Evolutionary conservation across 1,140 invertebrate genomes (phyloP).

Genomic region (Drosophila sucinea): DNA sequence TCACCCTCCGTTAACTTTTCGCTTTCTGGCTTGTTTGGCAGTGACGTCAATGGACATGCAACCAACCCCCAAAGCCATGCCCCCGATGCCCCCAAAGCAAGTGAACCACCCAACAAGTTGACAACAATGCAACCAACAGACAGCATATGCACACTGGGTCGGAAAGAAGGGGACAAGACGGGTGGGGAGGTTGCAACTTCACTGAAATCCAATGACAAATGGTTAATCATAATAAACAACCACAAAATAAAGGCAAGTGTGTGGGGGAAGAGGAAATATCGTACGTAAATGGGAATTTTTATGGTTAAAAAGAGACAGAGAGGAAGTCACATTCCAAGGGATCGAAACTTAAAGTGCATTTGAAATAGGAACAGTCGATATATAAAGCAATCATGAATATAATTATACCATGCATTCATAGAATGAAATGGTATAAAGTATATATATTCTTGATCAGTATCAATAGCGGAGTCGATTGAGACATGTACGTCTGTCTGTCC

Average conservation of each 20-base stretch:
- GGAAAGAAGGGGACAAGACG: neutral
- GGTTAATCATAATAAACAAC: conserved; percentile 49
- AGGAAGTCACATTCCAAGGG: too few relatives aligned
- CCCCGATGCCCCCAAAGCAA: neutral
- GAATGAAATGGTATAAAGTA: too few relatives aligned
- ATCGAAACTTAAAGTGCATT: too few relatives aligned
- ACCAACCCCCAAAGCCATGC: neutral
- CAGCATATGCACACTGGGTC: conserved; percentile 16
- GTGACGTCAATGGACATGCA: conserved; percentile 76
- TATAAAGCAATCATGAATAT: too few relatives aligned
- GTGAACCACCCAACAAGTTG: conserved; percentile 30
- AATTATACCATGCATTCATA: too few relatives aligned
- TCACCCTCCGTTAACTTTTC: neutral
- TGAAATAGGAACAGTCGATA: too few relatives aligned
- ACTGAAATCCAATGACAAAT: conserved; percentile 62
- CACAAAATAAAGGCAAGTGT: neutral
- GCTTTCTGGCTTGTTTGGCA: neutral
- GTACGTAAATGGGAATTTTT: too few relatives aligned
- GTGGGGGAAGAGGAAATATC: too few relatives aligned
- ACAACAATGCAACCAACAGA: conserved; percentile 66
- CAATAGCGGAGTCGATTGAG: too few relatives aligned
- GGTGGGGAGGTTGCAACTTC: conserved; percentile 31
- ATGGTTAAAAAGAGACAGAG: too few relatives aligned
- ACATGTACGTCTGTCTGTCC: too few relatives aligned
- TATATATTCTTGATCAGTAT: too few relatives aligned